These are phyloP conservation scores for Catharus minimus DNA, from an alignment of 2,113 vertebrate genomes.

Conservation along the genomic window DNA sequence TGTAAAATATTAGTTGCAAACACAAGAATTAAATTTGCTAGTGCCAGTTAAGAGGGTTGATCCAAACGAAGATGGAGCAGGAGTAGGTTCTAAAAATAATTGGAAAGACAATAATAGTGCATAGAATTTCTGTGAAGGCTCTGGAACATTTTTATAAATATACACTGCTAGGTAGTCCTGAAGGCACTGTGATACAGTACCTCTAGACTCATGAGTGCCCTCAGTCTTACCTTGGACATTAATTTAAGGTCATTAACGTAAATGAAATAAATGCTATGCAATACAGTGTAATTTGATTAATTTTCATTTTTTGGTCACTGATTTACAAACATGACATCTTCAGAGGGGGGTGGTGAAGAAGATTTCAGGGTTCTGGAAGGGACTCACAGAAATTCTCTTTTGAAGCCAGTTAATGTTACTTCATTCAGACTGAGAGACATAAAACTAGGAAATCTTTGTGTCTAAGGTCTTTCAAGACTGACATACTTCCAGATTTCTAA, in stretches of 20 bases:
- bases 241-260: background rate
- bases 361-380: background rate
- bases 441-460: background rate
- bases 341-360: background rate
- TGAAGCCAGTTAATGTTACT: background rate
- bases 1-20: background rate
- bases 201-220: background rate
- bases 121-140: background rate
- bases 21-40: background rate
- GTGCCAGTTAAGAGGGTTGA: background rate
- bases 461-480: background rate
- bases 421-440: background rate
- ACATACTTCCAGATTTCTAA: background rate
- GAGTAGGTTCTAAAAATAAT: background rate
- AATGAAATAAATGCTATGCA: background rate
- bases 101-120: background rate
- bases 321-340: background rate
- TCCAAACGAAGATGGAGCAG: background rate
- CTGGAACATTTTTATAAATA: background rate
- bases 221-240: background rate
- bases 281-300: background rate
- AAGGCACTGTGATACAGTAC: accelerated
- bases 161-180: background rate
- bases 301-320: background rate
- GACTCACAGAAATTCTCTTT: background rate